Evolutionary conservation across 2,113 vertebrate genomes (phyloP).

Genomic region (Ramphastos sulfuratus): DNA sequence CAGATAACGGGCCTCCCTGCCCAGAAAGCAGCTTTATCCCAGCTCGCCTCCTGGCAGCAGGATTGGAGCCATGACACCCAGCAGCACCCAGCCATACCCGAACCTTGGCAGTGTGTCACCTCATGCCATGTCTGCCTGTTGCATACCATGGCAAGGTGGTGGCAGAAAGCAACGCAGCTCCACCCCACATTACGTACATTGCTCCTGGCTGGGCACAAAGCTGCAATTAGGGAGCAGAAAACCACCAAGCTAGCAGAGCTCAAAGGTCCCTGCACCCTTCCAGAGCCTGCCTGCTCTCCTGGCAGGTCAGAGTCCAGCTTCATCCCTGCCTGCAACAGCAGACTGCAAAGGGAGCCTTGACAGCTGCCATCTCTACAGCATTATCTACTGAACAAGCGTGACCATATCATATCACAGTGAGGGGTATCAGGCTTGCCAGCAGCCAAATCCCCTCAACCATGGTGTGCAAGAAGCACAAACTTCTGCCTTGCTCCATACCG

Average conservation of each 20-base stretch:
- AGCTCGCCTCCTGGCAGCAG: background rate
- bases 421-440: accelerated
- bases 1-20: background rate
- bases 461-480: background rate
- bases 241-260: background rate
- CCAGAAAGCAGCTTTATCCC: background rate
- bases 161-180: background rate
- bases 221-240: background rate
- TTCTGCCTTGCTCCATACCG: background rate
- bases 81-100: background rate
- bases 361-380: background rate
- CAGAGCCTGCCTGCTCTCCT: background rate
- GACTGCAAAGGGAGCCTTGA: accelerated
- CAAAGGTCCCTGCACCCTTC: background rate
- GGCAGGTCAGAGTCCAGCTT: conserved; percentile 25
- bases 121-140: accelerated
- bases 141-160: background rate
- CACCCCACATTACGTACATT: background rate
- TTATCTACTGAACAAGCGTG: accelerated
- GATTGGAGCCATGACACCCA: background rate
- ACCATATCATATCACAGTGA: accelerated
- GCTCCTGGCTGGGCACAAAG: background rate
- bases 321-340: background rate
- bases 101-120: background rate
- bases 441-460: background rate